Evolutionary conservation across 2,888 invertebrate genomes (phyloP), one percentile per base, ranked within the genome.

Genomic region (Hyposoter didymator): DNA sequence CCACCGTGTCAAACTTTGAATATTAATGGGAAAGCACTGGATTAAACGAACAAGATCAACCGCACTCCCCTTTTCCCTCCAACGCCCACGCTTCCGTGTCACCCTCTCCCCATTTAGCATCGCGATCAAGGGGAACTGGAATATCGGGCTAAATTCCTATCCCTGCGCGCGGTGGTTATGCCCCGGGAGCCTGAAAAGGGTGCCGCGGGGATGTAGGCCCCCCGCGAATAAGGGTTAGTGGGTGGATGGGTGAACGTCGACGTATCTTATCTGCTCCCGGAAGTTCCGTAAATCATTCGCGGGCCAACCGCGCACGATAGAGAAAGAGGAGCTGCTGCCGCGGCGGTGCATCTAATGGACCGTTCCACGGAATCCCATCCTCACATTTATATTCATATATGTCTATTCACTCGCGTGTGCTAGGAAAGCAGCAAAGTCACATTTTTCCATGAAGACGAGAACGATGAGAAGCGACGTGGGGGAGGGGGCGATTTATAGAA

Each of bases 211-310:
- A 17, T 52, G 45, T 79, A 49, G 64, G n/a, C n/a, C n/a, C n/a
- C 49, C 62, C 47, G 28, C 70, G 49, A 59, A 55, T 73, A n/a
- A 59, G 73, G 72, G 72, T 62, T 43, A 45, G 64, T 22, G 49
- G 75, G 39, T 19, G 59, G 47, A 67, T 55, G 59, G 35, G 47
- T 52, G 87, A 87, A 86, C 82, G 88, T 90, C 90, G n/a, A n/a
- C n/a, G 17, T 49, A n/a, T 90, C 91, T 91, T 91, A 91, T 91
- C 90, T 90, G 89, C 85, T 85, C 89, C 89, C 90, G 89, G 84
- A 90, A 89, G 90, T 89, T 90, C 89, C 87, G 88, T 91, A 90
- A 90, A 91, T 91, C 90, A 91, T 90, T 85, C 84, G 75, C 84
- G 75, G 87, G 84, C 82, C 72, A 84, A 78, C 87, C 83, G 47